A percentile compares a stretch with the other conserved stretches of the same genome.
Conservation (phyloP, 1,140 invertebrate genomes). For the Lycorma delicatula region DNA sequence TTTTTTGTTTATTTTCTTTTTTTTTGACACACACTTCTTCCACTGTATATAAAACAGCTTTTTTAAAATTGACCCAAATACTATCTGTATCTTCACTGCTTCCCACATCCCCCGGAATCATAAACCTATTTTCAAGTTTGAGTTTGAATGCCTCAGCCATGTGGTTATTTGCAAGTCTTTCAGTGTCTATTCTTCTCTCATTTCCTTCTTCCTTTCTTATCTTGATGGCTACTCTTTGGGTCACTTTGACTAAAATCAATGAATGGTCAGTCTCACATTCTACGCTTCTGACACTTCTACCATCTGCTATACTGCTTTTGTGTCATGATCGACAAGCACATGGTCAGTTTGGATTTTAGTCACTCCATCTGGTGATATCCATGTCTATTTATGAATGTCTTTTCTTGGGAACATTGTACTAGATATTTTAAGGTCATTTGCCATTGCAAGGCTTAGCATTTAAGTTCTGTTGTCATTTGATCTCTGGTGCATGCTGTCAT, state of each 20-base stretch:
- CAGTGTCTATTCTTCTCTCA: not conserved
- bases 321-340: conserved; percentile 13
- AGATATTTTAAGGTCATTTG: conserved; percentile 6
- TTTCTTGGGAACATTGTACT: conserved; percentile 23
- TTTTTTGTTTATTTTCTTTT: too few species aligned
- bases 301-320: conserved; percentile 11
- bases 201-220: not conserved
- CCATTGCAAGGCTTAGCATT: conserved; percentile 13
- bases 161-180: too few species aligned
- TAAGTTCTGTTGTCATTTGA: conserved; percentile 24
- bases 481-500: conserved; percentile 9
- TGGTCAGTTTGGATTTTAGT: conserved; percentile 24
- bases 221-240: conserved; percentile 1
- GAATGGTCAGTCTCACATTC: conserved; percentile 11
- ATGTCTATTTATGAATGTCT: conserved; percentile 25
- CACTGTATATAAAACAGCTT: not conserved
- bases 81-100: too few species aligned
- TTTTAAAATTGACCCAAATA: too few species aligned
- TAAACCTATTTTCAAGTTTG: too few species aligned
- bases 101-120: too few species aligned
- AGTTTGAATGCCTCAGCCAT: too few species aligned
- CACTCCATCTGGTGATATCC: conserved; percentile 19
- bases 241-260: not conserved
- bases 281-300: conserved; percentile 14
- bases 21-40: not conserved